Evolutionary conservation across 2,113 vertebrate genomes (phyloP).

Genomic region (Gavia stellata): DNA sequence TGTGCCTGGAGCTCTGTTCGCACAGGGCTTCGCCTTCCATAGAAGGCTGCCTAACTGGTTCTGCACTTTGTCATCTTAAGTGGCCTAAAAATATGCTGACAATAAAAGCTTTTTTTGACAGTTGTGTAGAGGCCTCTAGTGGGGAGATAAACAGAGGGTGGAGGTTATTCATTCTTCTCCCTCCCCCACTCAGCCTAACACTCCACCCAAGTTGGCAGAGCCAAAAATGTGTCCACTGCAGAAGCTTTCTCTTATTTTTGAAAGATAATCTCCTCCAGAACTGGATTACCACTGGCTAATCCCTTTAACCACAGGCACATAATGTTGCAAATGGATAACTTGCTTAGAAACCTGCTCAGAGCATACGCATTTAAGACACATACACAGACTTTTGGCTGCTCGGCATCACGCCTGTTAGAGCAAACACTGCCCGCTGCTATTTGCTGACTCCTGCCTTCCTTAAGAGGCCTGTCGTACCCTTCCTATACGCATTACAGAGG

Average conservation of each 20-base stretch:
- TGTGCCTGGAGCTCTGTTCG: not conserved
- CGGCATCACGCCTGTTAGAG: not conserved
- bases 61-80: slow-evolving; percentile 45
- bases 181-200: not conserved
- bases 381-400: not conserved
- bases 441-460: not conserved
- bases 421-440: not conserved
- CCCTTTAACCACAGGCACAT: slow-evolving; percentile 41
- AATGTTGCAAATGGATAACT: slow-evolving; percentile 27
- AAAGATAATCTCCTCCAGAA: slow-evolving; percentile 43
- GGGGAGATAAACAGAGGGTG: slow-evolving; percentile 31
- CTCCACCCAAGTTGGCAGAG: not conserved
- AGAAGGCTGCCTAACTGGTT: slow-evolving; percentile 20
- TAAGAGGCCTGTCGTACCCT: not conserved
- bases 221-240: slow-evolving; percentile 23
- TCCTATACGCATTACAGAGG: not conserved
- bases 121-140: slow-evolving; percentile 36
- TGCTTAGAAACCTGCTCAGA: slow-evolving; percentile 1
- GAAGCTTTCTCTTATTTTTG: slow-evolving; percentile 23
- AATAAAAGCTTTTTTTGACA: slow-evolving; percentile 53
- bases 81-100: slow-evolving; percentile 55
- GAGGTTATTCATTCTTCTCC: not conserved
- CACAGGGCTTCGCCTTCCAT: not conserved
- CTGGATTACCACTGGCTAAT: slow-evolving; percentile 51
- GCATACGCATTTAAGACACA: not conserved